Evolutionary conservation across 2,888 invertebrate genomes (phyloP).

Genomic region (Ceraclea dissimilis): DNA sequence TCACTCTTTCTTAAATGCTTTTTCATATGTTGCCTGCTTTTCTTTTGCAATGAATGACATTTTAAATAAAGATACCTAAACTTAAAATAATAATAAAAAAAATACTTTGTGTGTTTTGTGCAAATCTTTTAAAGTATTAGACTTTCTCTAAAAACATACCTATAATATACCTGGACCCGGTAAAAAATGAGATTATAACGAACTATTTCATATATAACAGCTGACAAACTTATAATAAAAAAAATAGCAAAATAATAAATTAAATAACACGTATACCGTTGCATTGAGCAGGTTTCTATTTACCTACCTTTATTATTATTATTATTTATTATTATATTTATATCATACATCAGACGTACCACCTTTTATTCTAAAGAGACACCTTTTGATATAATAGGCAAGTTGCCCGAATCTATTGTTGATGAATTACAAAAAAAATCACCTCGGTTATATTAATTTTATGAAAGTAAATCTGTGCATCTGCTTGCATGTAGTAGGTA

Average conservation of each 20-base stretch:
- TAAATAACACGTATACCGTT: background rate
- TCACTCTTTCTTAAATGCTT: too few relatives aligned
- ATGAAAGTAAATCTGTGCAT: slow-evolving; percentile 25
- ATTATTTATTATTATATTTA: background rate
- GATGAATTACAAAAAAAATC: slow-evolving; percentile 22
- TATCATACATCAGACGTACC: background rate
- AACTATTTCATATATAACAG: slow-evolving; percentile 1
- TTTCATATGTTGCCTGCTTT: too few relatives aligned
- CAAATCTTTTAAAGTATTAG: too few relatives aligned
- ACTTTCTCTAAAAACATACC: too few relatives aligned
- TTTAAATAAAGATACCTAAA: too few relatives aligned
- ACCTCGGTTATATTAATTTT: slow-evolving; percentile 23
- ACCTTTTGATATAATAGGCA: slow-evolving; percentile 6
- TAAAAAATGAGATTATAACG: too few relatives aligned
- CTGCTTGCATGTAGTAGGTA: slow-evolving; percentile 20
- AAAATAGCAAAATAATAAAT: too few relatives aligned
- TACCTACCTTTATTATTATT: background rate
- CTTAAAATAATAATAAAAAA: too few relatives aligned
- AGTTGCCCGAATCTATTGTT: slow-evolving; percentile 19
- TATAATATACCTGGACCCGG: too few relatives aligned
- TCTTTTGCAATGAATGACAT: too few relatives aligned
- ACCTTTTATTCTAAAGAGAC: slow-evolving; percentile 3
- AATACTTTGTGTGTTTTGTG: too few relatives aligned
- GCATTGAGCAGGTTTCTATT: slow-evolving; percentile 1
- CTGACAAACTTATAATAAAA: slow-evolving; percentile 2